Evolutionary conservation across 2,888 invertebrate genomes (phyloP).

Genomic region (Fragum sueziense): DNA sequence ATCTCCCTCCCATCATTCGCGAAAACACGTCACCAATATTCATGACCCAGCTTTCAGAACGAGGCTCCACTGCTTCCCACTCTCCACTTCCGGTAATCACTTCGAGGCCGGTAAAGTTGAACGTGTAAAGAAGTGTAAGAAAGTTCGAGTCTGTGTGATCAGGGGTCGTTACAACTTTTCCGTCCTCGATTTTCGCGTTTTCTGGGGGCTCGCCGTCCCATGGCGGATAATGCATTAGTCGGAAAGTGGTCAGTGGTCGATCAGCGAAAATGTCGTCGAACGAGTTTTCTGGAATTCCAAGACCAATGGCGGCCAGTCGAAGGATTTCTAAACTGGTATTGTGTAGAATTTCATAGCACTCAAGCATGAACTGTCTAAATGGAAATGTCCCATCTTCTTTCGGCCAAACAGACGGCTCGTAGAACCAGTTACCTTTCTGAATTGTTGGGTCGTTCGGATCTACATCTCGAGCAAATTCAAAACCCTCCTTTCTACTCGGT

Average conservation of each 20-base stretch:
- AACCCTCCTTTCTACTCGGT: constrained; percentile 70
- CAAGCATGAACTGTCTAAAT: constrained; percentile 57
- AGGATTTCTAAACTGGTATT: constrained; percentile 63
- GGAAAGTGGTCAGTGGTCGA: constrained; percentile 66
- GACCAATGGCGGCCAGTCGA: constrained; percentile 64
- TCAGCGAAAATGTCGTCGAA: constrained; percentile 67
- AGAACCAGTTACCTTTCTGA: constrained; percentile 63
- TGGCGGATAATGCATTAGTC: constrained; percentile 70
- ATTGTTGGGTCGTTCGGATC: constrained; percentile 59
- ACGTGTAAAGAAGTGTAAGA: constrained; percentile 66
- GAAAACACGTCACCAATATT: constrained; percentile 72
- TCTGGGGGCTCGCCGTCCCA: constrained; percentile 61
- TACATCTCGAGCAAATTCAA: constrained; percentile 64
- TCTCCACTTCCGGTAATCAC: constrained; percentile 60
- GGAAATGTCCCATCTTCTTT: constrained; percentile 58
- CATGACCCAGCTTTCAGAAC: constrained; percentile 67
- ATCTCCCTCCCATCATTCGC: constrained; percentile 66
- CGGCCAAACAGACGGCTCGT: constrained; percentile 70
- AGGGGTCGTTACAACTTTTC: constrained; percentile 64
- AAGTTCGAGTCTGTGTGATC: constrained; percentile 71
- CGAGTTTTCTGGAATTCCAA: constrained; percentile 65
- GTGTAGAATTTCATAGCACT: constrained; percentile 56
- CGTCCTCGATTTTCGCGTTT: constrained; percentile 63
- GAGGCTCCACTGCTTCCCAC: constrained; percentile 65
- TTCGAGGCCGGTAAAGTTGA: constrained; percentile 66